Conservation (phyloP, 2,888 invertebrate species). For the Dermolepida albohirtum region DNA sequence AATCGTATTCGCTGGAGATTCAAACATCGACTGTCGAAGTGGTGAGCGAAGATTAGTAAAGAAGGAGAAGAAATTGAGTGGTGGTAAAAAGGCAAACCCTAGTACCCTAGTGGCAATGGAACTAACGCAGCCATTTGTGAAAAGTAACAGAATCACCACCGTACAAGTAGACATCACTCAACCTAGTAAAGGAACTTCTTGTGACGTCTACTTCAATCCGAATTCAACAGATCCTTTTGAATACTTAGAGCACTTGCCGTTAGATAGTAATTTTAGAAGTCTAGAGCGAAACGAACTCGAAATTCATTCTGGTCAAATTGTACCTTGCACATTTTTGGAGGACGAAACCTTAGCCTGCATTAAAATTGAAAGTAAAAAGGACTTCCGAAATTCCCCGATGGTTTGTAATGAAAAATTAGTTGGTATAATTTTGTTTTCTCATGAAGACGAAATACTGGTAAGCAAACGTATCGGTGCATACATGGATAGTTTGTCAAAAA, state of each 20-base stretch:
- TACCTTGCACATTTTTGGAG: background rate
- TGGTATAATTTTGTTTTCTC: slow-evolving; percentile 3
- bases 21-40: background rate
- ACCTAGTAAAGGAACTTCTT: background rate
- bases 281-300: background rate
- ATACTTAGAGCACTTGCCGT: background rate
- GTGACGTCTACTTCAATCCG: background rate
- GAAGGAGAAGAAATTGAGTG: background rate
- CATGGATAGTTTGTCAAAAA: background rate
- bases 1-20: background rate
- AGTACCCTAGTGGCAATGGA: slow-evolving; percentile 5
- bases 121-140: background rate
- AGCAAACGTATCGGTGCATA: slow-evolving; percentile 4
- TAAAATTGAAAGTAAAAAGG: background rate
- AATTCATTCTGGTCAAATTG: background rate
- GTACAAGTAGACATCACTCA: background rate
- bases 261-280: background rate
- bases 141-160: background rate
- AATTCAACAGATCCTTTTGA: slow-evolving; percentile 12
- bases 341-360: slow-evolving; percentile 1
- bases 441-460: slow-evolving; percentile 3
- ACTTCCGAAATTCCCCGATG: slow-evolving; percentile 6
- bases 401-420: slow-evolving; percentile 5
- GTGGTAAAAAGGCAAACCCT: background rate
- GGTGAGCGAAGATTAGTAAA: slow-evolving; percentile 5